phyloP scores from a whole-genome alignment of 2,888 invertebrate species.

The Andrena flavipes region DNA sequence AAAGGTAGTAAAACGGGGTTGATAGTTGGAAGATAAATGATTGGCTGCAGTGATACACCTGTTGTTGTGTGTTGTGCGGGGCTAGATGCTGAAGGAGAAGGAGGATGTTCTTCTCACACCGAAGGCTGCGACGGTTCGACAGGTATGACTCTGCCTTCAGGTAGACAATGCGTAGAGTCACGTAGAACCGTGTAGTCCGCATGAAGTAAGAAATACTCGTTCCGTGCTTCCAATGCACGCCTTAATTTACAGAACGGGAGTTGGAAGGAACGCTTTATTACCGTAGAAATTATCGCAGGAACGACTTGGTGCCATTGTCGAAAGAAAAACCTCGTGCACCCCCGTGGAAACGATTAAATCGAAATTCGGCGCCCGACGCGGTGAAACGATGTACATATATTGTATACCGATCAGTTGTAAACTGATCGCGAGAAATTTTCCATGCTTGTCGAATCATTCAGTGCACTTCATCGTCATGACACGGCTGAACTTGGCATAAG shows the following conservation, averaged over 20 bases:
- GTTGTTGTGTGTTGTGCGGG: conserved; percentile 85
- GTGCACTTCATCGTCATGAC: conserved; percentile 26
- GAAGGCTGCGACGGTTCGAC: conserved; percentile 97
- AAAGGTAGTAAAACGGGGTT: conserved; percentile 24
- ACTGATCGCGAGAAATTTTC: not conserved
- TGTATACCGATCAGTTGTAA: not conserved
- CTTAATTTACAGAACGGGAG: conserved; percentile 37
- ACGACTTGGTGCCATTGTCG: conserved; percentile 5
- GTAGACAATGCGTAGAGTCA: conserved; percentile 79
- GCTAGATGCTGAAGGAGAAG: conserved; percentile 91
- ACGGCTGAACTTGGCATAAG: conserved; percentile 24
- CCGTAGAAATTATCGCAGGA: not conserved
- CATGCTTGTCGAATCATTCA: conserved; percentile 15
- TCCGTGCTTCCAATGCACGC: conserved; percentile 71
- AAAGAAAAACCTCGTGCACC: not conserved
- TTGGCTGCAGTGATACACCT: conserved; percentile 76
- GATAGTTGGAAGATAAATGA: conserved; percentile 47
- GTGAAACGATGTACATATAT: too few relatives aligned
- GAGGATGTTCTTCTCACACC: conserved; percentile 96
- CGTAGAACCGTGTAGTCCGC: conserved; percentile 79
- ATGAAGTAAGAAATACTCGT: conserved; percentile 75
- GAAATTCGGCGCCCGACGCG: not conserved
- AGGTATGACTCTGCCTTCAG: conserved; percentile 87
- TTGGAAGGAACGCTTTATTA: conserved; percentile 22
- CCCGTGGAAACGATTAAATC: not conserved